Percentiles rank a stretch among this genome's conserved stretches.
Conservation (phyloP, 64 coral and sea anemone species). For the Astreopora myriophthalma region DNA sequence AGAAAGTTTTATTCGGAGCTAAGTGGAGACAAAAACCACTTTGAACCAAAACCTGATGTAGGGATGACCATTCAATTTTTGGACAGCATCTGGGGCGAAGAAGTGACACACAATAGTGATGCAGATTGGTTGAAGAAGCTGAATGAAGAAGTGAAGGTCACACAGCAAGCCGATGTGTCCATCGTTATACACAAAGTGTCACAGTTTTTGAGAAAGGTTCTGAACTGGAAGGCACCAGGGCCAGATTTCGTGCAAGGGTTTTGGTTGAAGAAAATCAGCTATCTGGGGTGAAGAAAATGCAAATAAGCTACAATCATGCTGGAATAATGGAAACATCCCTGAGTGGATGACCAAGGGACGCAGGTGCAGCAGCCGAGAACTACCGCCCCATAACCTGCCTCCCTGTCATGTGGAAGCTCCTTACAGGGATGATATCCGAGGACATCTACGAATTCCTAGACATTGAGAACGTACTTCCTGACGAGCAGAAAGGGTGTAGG, state of each 20-base stretch:
- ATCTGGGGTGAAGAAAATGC: constrained; percentile 23
- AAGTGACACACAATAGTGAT: constrained; percentile 25
- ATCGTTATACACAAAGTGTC: constrained; percentile 51
- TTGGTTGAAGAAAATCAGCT: constrained; percentile 60
- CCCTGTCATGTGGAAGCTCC: constrained; percentile 69
- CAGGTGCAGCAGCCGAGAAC: constrained; percentile 52
- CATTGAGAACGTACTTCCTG: constrained; percentile 23
- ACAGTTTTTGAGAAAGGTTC: constrained; percentile 35
- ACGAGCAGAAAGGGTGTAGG: constrained; percentile 66
- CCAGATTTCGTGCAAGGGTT: constrained; percentile 56
- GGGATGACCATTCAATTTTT: no score
- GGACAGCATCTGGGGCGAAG: no score
- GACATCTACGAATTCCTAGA: constrained; percentile 65
- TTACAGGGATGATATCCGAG: constrained; percentile 62
- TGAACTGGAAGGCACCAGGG: constrained; percentile 64
- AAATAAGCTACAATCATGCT: constrained; percentile 31
- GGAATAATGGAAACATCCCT: constrained; percentile 55
- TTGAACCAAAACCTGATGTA: no score
- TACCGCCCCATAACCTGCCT: constrained; percentile 69
- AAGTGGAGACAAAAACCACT: no score
- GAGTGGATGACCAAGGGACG: constrained; percentile 55
- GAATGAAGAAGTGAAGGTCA: constrained; percentile 9
- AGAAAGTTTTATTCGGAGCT: no score
- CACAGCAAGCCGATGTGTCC: constrained; percentile 33
- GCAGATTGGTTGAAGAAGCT: constrained; percentile 57